phyloP scores from a whole-genome alignment of 2,888 invertebrate genomes.

The Drosophila prostipennis region DNA sequence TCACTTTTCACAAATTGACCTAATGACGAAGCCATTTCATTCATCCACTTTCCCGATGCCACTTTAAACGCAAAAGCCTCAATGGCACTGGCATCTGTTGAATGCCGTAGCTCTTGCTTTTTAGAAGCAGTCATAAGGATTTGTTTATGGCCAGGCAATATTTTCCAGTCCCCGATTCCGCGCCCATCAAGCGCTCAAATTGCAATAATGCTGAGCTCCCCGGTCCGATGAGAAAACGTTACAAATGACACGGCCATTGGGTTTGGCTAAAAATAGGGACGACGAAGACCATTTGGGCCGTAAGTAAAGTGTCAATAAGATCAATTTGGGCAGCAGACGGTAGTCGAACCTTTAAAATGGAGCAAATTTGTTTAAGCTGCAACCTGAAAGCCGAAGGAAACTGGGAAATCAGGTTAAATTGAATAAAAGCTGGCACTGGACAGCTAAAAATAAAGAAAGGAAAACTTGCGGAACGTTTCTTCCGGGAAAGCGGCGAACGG shows the following conservation, averaged over 20 bases:
- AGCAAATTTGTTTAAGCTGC: slow-evolving; percentile 64
- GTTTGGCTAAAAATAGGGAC: slow-evolving; percentile 24
- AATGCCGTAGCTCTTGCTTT: slow-evolving; percentile 7
- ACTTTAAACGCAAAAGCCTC: not conserved
- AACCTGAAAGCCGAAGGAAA: slow-evolving; percentile 8
- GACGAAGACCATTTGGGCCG: slow-evolving; percentile 56
- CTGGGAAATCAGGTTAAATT: slow-evolving; percentile 54
- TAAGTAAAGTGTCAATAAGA: slow-evolving; percentile 73
- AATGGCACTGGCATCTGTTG: slow-evolving; percentile 52
- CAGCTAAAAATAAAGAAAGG: slow-evolving; percentile 10
- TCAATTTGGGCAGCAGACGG: slow-evolving; percentile 59
- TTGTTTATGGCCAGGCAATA: slow-evolving; percentile 43
- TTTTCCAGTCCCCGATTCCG: slow-evolving; percentile 44
- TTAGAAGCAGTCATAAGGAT: slow-evolving; percentile 25
- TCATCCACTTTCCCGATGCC: slow-evolving; percentile 8
- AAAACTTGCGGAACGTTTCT: slow-evolving; percentile 20
- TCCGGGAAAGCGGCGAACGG: slow-evolving; percentile 23
- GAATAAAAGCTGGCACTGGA: slow-evolving; percentile 51
- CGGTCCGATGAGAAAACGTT: slow-evolving; percentile 37
- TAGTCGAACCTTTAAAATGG: slow-evolving; percentile 39
- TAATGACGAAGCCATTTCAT: slow-evolving; percentile 16
- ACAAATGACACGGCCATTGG: slow-evolving; percentile 71
- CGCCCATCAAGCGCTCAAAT: slow-evolving; percentile 45
- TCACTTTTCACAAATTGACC: slow-evolving; percentile 3
- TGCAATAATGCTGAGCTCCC: slow-evolving; percentile 42